A percentile compares a stretch with the other conserved stretches of the same genome.
Conservation (phyloP, 2,797 vertebrate genomes). For the Triplophysa yarkandensis region DNA sequence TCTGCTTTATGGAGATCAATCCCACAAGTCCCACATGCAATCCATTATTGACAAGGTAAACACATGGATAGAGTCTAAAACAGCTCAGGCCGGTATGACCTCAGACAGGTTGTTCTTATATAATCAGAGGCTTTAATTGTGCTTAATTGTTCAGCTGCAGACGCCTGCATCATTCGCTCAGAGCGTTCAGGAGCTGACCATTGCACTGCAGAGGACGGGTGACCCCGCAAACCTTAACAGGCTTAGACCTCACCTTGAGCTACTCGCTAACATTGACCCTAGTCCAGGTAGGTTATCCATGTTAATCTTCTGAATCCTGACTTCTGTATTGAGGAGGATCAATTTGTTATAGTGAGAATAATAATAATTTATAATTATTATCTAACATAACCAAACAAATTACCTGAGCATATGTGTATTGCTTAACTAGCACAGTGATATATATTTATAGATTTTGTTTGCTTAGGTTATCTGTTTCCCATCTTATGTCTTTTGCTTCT, state of each 20-base stretch:
- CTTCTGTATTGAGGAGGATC: neutral
- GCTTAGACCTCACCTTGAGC: slow-evolving; percentile 93
- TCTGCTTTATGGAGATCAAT: slow-evolving; percentile 94
- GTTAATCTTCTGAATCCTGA: too few species aligned
- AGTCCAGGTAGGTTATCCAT: slow-evolving; percentile 90
- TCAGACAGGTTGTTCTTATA: too few species aligned
- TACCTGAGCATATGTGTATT: too few species aligned
- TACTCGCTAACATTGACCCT: slow-evolving; percentile 97
- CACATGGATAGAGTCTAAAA: neutral
- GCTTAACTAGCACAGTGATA: too few species aligned
- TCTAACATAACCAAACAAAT: too few species aligned
- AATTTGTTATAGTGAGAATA: too few species aligned
- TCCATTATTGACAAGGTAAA: slow-evolving; percentile 98
- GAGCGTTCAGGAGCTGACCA: slow-evolving; percentile 98
- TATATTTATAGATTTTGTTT: neutral
- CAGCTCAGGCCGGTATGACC: neutral
- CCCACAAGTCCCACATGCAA: slow-evolving; percentile 99
- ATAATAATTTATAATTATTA: too few species aligned
- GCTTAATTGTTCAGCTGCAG: slow-evolving; percentile 84
- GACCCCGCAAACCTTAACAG: slow-evolving; percentile 98
- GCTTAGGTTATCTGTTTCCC: neutral
- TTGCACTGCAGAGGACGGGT: slow-evolving; percentile 97
- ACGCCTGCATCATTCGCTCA: slow-evolving; percentile 98
- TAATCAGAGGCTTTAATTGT: too few species aligned
- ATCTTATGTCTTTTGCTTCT: neutral